phyloP scores from a whole-genome alignment of 2,113 vertebrate species.

The Clarias batrachus region DNA sequence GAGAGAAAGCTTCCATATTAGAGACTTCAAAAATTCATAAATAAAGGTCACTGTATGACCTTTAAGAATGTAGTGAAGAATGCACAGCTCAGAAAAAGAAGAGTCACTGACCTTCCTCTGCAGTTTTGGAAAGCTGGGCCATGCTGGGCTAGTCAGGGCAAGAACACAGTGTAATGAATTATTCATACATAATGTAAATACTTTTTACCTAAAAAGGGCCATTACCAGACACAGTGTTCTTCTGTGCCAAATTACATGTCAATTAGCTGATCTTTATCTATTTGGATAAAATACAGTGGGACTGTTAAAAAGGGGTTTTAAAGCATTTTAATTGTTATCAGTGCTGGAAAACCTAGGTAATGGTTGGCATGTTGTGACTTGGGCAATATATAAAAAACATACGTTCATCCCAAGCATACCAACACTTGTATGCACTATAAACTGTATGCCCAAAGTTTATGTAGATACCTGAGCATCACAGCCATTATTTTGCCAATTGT shows the following conservation, averaged over 20 bases:
- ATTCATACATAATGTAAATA: conserved; percentile 41
- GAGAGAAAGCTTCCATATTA: conserved; percentile 7
- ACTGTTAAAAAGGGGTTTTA: not conserved
- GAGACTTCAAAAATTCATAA: conserved; percentile 37
- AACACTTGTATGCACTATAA: not conserved
- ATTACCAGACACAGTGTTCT: conserved; percentile 9
- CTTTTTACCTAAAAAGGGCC: conserved; percentile 15
- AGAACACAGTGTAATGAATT: conserved; percentile 43
- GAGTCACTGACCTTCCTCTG: conserved; percentile 19
- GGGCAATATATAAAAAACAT: not conserved
- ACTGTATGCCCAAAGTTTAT: not conserved
- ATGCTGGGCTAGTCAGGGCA: not conserved
- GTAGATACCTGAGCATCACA: not conserved
- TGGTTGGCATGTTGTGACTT: not conserved
- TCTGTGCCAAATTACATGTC: not conserved
- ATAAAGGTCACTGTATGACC: conserved; percentile 28
- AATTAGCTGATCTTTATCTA: not conserved
- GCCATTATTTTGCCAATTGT: too few species aligned
- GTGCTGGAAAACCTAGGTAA: not conserved
- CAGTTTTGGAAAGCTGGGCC: conserved; percentile 1
- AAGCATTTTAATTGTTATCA: not conserved
- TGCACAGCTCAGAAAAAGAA: conserved; percentile 5
- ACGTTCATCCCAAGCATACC: not conserved
- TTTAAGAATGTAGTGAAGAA: conserved; percentile 27
- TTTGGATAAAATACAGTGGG: not conserved